A percentile compares a stretch with the other conserved stretches of the same genome.
These are phyloP conservation scores for Psococerastis gibbosa DNA, from an alignment of 2,888 invertebrate species.

Conservation along the genomic window DNA sequence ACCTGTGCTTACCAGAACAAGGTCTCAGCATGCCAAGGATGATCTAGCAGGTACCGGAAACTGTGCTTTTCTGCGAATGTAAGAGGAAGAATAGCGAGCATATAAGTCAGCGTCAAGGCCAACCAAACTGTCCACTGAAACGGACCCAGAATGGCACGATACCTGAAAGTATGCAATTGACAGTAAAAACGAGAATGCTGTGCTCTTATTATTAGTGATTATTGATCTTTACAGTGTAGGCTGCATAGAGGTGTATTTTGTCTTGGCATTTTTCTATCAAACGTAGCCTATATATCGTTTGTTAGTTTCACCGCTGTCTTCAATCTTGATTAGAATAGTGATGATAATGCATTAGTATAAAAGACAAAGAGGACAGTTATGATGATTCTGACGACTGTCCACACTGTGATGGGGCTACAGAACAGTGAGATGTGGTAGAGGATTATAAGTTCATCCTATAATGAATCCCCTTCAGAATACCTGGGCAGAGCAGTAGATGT, in stretches of 20 bases:
- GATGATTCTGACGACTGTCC: too few relatives aligned
- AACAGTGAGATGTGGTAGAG: too few relatives aligned
- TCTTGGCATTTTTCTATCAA: too few relatives aligned
- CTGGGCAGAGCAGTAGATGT: constrained; percentile 61
- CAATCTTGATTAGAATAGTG: too few relatives aligned
- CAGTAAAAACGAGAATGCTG: not conserved
- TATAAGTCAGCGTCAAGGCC: constrained; percentile 45
- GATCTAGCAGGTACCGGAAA: constrained; percentile 40
- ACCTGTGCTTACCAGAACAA: constrained; percentile 61
- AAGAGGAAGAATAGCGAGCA: constrained; percentile 53
- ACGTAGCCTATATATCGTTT: too few relatives aligned
- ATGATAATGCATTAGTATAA: too few relatives aligned
- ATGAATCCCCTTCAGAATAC: too few relatives aligned
- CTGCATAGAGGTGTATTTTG: not conserved
- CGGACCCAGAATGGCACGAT: constrained; percentile 65
- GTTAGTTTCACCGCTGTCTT: too few relatives aligned
- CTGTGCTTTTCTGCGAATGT: constrained; percentile 53
- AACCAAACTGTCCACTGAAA: constrained; percentile 70
- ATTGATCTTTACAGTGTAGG: constrained; percentile 17
- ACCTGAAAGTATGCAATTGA: constrained; percentile 28
- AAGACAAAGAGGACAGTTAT: too few relatives aligned
- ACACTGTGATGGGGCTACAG: too few relatives aligned
- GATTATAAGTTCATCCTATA: too few relatives aligned
- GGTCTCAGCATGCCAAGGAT: constrained; percentile 54
- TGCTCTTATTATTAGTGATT: constrained; percentile 7